These are phyloP conservation scores for Oryctes rhinoceros DNA, from an alignment of 1,140 invertebrate genomes.

Conservation along the genomic window DNA sequence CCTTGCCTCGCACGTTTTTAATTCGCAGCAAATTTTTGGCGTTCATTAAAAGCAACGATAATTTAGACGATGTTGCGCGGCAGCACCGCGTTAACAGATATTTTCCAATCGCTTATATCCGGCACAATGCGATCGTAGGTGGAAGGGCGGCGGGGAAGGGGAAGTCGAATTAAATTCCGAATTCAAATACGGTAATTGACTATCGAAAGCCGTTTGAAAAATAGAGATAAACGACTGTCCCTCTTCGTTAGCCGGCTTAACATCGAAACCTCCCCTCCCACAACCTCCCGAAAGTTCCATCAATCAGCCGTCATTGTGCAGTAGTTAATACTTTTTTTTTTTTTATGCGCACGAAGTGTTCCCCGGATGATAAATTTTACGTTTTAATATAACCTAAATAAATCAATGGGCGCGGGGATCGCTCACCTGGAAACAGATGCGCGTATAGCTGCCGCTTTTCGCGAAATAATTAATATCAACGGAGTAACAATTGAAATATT, in stretches of 20 bases:
- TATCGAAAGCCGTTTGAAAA: not conserved
- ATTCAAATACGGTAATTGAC: not conserved
- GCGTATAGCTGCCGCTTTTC: not conserved
- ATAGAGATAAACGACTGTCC: not conserved
- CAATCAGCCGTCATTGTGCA: constrained; percentile 19
- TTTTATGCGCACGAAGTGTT: not conserved
- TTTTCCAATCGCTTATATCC: too few relatives aligned
- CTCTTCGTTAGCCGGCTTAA: not conserved
- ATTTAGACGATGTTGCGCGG: too few relatives aligned
- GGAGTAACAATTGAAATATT: not conserved
- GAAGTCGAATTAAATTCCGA: not conserved
- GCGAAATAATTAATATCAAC: constrained; percentile 22
- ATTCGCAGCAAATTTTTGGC: too few relatives aligned
- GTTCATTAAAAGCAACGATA: too few relatives aligned
- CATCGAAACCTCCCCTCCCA: not conserved
- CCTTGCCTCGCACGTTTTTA: too few relatives aligned
- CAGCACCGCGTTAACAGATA: too few relatives aligned
- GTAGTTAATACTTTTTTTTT: constrained; percentile 18
- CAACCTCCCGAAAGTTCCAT: not conserved
- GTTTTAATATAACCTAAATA: constrained; percentile 26
- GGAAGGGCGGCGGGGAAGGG: not conserved
- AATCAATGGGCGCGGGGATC: not conserved
- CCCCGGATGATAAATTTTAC: constrained; percentile 12
- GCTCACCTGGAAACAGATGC: constrained; percentile 7
- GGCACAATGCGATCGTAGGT: too few relatives aligned